Conservation (phyloP, 2,888 invertebrate species). For the Timema cristinae region DNA sequence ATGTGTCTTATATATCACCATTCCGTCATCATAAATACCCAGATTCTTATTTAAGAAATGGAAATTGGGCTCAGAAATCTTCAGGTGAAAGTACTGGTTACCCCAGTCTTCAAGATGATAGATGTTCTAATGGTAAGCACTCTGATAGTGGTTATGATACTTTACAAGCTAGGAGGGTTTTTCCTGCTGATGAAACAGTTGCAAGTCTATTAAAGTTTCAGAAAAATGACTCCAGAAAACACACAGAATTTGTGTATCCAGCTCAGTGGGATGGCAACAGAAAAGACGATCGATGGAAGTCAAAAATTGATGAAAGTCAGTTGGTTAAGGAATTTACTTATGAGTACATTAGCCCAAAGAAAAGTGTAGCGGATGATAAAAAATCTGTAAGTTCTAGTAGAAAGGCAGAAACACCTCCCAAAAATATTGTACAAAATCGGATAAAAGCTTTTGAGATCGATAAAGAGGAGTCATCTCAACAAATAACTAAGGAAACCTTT, state of each 20-base stretch:
- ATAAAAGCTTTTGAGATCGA: conserved; percentile 36
- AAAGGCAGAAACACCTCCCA: conserved; percentile 33
- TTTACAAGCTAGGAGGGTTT: conserved; percentile 33
- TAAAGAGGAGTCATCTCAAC: conserved; percentile 28
- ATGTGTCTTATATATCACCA: background rate
- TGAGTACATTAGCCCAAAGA: conserved; percentile 43
- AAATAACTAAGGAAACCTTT: conserved; percentile 35
- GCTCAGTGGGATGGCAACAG: conserved; percentile 14
- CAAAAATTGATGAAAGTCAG: conserved; percentile 42
- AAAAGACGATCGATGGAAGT: conserved; percentile 41
- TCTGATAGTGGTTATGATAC: conserved; percentile 43
- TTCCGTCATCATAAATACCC: conserved; percentile 22
- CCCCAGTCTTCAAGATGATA: conserved; percentile 30
- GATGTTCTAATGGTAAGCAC: conserved; percentile 38
- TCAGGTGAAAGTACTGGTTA: conserved; percentile 21
- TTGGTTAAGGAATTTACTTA: conserved; percentile 46
- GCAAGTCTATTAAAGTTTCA: conserved; percentile 6
- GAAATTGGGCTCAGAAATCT: conserved; percentile 20
- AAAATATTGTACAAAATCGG: conserved; percentile 41
- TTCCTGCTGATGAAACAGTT: conserved; percentile 18
- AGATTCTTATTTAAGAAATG: conserved; percentile 15
- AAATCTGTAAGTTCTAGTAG: conserved; percentile 16
- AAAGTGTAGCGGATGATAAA: conserved; percentile 28
- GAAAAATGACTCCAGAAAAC: conserved; percentile 13
- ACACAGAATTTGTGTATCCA: conserved; percentile 21